Percentiles rank a stretch among this genome's conserved stretches.
phyloP scores from a whole-genome alignment of 2,888 invertebrate genomes.

The Dysmachus trigonus region DNA sequence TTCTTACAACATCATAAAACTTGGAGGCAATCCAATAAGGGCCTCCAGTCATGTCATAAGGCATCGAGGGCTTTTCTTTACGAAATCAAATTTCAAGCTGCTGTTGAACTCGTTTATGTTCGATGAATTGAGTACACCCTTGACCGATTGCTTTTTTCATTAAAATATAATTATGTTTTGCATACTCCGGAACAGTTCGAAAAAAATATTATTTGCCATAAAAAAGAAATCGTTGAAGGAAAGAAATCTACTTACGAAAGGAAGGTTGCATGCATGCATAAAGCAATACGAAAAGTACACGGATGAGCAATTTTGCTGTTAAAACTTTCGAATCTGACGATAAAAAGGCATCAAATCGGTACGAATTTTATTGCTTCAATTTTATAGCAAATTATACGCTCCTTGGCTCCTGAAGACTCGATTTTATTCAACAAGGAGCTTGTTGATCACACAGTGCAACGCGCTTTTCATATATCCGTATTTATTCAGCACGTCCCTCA shows the following conservation, averaged over 20 bases:
- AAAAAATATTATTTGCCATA: neutral
- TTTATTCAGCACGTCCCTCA: neutral
- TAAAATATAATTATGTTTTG: neutral
- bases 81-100: neutral
- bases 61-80: neutral
- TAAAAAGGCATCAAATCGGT: neutral
- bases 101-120: neutral
- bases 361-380: neutral
- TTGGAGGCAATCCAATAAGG: neutral
- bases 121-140: neutral
- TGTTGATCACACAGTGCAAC: neutral
- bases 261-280: neutral
- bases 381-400: slow-evolving; percentile 11
- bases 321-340: neutral
- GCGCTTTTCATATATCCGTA: neutral
- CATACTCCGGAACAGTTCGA: neutral
- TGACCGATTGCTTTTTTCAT: neutral
- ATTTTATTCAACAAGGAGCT: neutral
- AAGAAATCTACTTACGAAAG: neutral
- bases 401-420: slow-evolving; percentile 5
- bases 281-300: neutral
- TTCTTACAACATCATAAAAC: slow-evolving; percentile 26
- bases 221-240: neutral
- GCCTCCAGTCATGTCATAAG: neutral
- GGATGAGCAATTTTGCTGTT: neutral